phyloP scores from a whole-genome alignment of 2,888 invertebrate genomes.

The Trissolcus japonicus region DNA sequence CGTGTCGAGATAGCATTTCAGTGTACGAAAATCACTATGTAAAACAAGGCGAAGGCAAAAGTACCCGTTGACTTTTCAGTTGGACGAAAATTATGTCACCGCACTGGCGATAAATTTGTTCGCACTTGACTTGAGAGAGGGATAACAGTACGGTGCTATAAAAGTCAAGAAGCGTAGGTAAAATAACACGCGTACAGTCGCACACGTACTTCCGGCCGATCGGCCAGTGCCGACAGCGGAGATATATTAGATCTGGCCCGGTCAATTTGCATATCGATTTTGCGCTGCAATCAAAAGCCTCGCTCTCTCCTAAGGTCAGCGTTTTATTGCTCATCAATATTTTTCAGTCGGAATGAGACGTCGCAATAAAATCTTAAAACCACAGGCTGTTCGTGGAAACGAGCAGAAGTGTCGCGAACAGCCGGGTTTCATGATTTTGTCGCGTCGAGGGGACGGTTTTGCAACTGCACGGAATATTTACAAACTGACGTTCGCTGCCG shows the following conservation, averaged over 20 bases:
- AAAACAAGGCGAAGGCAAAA: slow-evolving; percentile 36
- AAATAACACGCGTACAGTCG: slow-evolving; percentile 50
- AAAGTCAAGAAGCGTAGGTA: slow-evolving; percentile 56
- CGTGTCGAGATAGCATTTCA: slow-evolving; percentile 36
- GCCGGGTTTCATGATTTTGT: slow-evolving; percentile 60
- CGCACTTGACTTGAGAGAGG: slow-evolving; percentile 42
- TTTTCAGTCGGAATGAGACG: slow-evolving; percentile 24
- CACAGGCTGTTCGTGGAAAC: slow-evolving; percentile 1
- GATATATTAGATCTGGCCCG: slow-evolving; percentile 50
- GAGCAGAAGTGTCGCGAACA: slow-evolving; percentile 39
- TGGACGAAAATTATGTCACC: slow-evolving; percentile 51
- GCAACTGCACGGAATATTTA: slow-evolving; percentile 44
- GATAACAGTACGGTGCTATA: slow-evolving; percentile 40
- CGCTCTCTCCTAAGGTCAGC: slow-evolving; percentile 24
- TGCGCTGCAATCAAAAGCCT: slow-evolving; percentile 31
- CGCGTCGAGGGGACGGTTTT: slow-evolving; percentile 63
- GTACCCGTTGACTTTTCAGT: slow-evolving; percentile 30
- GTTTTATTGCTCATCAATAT: slow-evolving; percentile 40
- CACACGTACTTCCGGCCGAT: slow-evolving; percentile 51
- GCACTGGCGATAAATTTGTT: slow-evolving; percentile 49
- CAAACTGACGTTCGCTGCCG: slow-evolving; percentile 42
- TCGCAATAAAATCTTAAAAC: slow-evolving; percentile 30
- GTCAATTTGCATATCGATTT: slow-evolving; percentile 62
- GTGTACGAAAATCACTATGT: slow-evolving; percentile 21
- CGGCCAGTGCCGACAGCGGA: slow-evolving; percentile 35